Evolutionary conservation across 2,113 vertebrate species (phyloP).

Genomic region (Chlamydotis undulata): DNA sequence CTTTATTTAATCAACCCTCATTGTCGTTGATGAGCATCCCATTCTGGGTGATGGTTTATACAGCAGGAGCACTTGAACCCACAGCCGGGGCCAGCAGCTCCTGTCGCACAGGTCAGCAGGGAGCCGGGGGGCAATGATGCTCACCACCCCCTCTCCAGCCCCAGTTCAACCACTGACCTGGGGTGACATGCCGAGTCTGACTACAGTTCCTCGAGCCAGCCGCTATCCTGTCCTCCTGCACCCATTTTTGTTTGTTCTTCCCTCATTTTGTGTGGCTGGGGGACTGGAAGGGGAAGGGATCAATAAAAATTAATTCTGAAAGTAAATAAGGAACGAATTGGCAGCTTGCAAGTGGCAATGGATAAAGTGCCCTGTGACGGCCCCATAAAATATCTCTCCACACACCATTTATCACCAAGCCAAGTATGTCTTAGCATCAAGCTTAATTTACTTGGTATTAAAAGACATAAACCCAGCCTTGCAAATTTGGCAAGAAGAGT

Average conservation of each 20-base stretch:
- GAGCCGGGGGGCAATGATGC: no score
- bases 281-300: background rate
- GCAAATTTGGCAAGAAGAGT: background rate
- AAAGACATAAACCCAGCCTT: background rate
- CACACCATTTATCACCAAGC: slow-evolving; percentile 14
- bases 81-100: background rate
- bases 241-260: background rate
- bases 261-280: background rate
- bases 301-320: slow-evolving; percentile 39
- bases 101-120: background rate
- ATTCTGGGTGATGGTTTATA: background rate
- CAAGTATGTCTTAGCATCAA: background rate
- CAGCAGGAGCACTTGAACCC: background rate
- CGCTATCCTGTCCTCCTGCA: background rate
- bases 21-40: background rate
- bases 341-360: background rate
- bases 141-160: background rate
- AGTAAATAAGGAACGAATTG: slow-evolving; percentile 1
- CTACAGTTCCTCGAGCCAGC: background rate
- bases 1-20: background rate
- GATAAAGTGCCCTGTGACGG: background rate
- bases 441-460: background rate
- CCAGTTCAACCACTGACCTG: background rate
- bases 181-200: background rate
- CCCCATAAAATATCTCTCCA: background rate